Evolutionary conservation across 2,888 invertebrate species (phyloP), one percentile per base, ranked within the genome.

Genomic region (Trichacis sp.): DNA sequence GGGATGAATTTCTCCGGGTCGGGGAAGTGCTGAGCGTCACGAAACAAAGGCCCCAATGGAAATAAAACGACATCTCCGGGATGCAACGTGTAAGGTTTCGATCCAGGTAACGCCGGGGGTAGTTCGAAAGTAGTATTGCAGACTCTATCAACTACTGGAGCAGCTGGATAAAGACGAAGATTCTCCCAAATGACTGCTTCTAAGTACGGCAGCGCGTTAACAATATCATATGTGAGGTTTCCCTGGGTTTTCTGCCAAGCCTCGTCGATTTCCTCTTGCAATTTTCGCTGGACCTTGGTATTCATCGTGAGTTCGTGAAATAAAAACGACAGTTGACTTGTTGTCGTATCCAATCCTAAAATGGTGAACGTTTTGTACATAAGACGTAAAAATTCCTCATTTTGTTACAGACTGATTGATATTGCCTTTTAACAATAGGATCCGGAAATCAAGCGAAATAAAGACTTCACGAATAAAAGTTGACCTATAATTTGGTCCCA

Each of bases 91-190:
- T 76, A 71, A 0, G 77, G 71, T 36, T 71, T 65, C 0, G 14
- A 18, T 0, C 71, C 75, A 0, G 76, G 71, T n/a, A 75, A 2
- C 0, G 73, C 61, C 0, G 86, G 73, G 71, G 85, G 69, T 69
- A 88, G 72, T 18, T 86, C 85, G 62, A 87, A 88, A 0, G 82
- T 66, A 63, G 87, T 88, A 0, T 80, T 81, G 64, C 89, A 89
- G 1, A 83, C 68, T 60, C 89, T 82, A 66, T 89, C 89, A 68
- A 85, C 64, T 0, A 86, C 64, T 0, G 85, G 65, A 0, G 85
- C 86, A 0, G 86, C 83, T 0, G 87, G 83, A 45, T 78, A 78
- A 43, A 69, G 62, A 18, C 75, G 68, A 0, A 74, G 49, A 6
- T 73, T 15, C 54, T 83, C 83, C 51, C 74, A 72, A 5, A 82